Evolutionary conservation across 1,140 invertebrate genomes (phyloP), one percentile per base, ranked within the genome.

Genomic region (Hylaeus anthracinus): DNA sequence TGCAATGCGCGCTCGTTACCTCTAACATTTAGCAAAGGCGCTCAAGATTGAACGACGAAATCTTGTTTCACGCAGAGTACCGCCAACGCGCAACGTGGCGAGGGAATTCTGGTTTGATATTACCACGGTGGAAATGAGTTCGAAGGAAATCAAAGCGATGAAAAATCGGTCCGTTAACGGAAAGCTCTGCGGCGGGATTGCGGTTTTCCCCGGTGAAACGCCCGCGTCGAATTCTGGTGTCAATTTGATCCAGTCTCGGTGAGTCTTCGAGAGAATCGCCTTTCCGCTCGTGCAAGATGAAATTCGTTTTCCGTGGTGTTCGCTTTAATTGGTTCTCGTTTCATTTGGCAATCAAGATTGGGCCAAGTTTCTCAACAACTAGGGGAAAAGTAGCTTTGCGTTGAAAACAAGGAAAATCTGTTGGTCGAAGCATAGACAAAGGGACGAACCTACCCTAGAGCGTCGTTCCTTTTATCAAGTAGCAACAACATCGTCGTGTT

Each of bases 181-280:
- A 5, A 1, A 10, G 9, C 45, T 45, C 9, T 2, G 53, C 39
- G 53, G 37, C 43, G 6, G 56, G 53, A 63, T 14, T 41, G 66
- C 26, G 75, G 56, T 26, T 71, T 43, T 78, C 26, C 48, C 26
- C 37, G 58, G 14, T 8, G 64, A 56, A 65, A 67, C 39, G 0
- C 9, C 26, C n/a, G 74, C n/a, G 65, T 77, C 55, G 39, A 63
- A 78, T 61, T 63, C 56, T 61, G 60, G 45, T n/a, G 65, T 51
- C 53, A 56, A 78, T 71, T 78, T 71, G 41, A 78, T 71, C 71
- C 56, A 61, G 56, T 48, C 66, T 37, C 41, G 58, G 45, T 48
- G 71, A 45, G 14, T 63, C 43, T 65, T 45, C 2, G 9, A 37
- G 43, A 48, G 45, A 10, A 12, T n/a, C n/a, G 45, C 48, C 15